Evolutionary conservation across 2,888 invertebrate species (phyloP), one percentile per base, ranked within the genome.

Genomic region (Drosophila fulvimacula): DNA sequence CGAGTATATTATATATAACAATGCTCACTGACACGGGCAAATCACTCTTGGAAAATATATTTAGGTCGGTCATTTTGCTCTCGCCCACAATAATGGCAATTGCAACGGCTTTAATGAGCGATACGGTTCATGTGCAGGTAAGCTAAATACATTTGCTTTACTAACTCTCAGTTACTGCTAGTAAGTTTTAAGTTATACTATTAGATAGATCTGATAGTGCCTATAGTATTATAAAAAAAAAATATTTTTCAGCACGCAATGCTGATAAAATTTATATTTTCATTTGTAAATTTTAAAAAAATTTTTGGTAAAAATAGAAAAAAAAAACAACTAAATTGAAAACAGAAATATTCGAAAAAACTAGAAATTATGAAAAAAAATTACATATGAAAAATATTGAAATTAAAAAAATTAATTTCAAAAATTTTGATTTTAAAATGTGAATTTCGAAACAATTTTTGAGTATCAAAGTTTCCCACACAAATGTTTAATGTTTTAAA

Each of bases 41-140:
- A 17, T 15, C 48, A 0, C 5, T 49, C 0, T 24, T 32, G n/a
- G 5, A 59, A 4, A 34, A 62, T 30, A 2, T 72, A 0, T 1
- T 71, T 0, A 41, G 58, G n/a, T 63, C 61, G 11, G 6, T 77
- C n/a, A 34, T 82, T n/a, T 89, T 81, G 81, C 65, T 85, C 1
- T 57, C 67, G 13, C 90, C 88, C 6, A 76, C 81, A 4, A 7
- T 85, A 1, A 64, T 82, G 62, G 73, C 78, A 2, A 52, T 81
- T 6, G 51, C 62, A 1, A 75, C 83, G 15, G 77, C 73, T 21
- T 42, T 90, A 5, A 56, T 87, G 11, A 77, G 82, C 59, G 76
- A 83, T 17, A 69, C 73, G 5, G 71, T 90, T n/a, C 59, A 61
- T 3, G 64, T 69, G 27, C 86, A 89, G 90, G 90, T 90, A 36